A percentile compares a stretch with the other conserved stretches of the same genome.
phyloP scores from a whole-genome alignment of 2,797 vertebrate species.

The Myoxocephalus aenaeus region DNA sequence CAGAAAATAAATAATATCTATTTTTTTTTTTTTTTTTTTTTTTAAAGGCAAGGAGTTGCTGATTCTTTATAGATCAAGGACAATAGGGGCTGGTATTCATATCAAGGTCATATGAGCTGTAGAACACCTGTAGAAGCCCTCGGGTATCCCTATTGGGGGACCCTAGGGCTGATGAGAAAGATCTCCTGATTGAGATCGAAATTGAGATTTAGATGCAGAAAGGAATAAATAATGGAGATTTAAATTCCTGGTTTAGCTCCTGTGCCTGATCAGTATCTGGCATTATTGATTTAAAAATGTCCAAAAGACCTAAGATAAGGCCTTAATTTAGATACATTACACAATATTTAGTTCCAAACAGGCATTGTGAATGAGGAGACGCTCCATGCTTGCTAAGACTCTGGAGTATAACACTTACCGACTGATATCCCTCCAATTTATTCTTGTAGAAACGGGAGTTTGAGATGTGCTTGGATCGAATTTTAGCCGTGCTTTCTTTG shows the following conservation, averaged over 20 bases:
- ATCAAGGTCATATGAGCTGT: no score
- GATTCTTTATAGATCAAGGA: no score
- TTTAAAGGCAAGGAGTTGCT: no score
- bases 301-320: no score
- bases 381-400: background rate
- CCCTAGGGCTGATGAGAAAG: no score
- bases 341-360: background rate
- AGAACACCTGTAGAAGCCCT: no score
- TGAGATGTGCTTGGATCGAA: background rate
- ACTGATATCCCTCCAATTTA: background rate
- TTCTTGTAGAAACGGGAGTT: background rate
- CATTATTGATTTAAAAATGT: background rate
- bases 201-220: background rate
- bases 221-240: background rate
- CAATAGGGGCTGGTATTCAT: no score
- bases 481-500: background rate
- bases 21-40: no score
- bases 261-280: background rate
- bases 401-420: background rate
- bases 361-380: background rate
- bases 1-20: no score
- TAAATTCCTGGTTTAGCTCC: background rate
- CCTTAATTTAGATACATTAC: background rate
- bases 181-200: background rate
- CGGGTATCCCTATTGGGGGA: no score